Conservation (phyloP, 2,797 vertebrate species). For the Hoplostethus mediterraneus region DNA sequence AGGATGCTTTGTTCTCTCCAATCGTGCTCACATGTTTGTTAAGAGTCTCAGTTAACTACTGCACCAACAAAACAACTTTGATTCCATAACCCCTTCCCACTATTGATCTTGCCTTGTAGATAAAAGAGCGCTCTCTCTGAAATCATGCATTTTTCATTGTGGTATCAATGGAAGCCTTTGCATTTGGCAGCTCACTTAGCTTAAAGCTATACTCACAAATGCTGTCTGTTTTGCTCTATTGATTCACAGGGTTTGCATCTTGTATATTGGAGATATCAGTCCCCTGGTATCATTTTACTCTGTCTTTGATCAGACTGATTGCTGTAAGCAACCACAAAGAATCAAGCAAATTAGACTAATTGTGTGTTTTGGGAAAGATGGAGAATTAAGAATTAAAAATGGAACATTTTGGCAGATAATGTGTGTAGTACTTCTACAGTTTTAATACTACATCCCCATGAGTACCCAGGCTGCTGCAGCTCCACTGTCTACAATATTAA, state of each 20-base stretch:
- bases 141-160: conserved; percentile 88
- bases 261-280: conserved; percentile 82
- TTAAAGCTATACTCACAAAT: conserved; percentile 87
- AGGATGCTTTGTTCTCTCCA: conserved; percentile 78
- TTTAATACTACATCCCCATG: conserved; percentile 20
- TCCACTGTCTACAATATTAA: conserved; percentile 26
- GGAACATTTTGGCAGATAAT: conserved; percentile 55
- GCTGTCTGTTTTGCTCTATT: conserved; percentile 88
- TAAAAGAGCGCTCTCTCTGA: conserved; percentile 83
- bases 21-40: conserved; percentile 79
- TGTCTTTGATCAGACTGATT: conserved; percentile 83
- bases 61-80: conserved; percentile 84
- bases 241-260: conserved; percentile 83
- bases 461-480: conserved; percentile 19
- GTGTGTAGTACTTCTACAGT: conserved; percentile 42
- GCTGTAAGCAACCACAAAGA: conserved; percentile 78
- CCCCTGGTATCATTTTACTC: conserved; percentile 83
- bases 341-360: conserved; percentile 79
- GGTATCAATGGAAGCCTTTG: conserved; percentile 86
- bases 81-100: conserved; percentile 84
- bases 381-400: conserved; percentile 72
- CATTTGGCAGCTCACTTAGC: conserved; percentile 85
- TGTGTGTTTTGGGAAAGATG: conserved; percentile 66
- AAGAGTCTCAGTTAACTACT: conserved; percentile 77
- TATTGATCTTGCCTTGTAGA: conserved; percentile 86